Percentiles rank a stretch among this genome's conserved stretches.
phyloP scores from a whole-genome alignment of 2,888 invertebrate species.

The Meiosimyza decipiens region DNA sequence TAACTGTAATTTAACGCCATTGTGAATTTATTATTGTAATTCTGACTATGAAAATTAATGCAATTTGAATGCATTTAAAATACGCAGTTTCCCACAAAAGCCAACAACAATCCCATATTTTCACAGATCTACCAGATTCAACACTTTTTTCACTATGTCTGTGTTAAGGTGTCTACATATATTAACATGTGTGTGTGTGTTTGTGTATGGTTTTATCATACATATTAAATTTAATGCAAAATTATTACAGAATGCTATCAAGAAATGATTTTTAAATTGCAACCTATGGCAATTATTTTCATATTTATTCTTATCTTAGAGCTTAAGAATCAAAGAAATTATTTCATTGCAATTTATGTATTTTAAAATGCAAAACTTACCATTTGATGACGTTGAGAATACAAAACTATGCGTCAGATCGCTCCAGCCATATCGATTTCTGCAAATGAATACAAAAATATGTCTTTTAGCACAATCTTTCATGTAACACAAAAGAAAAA shows the following conservation, averaged over 20 bases:
- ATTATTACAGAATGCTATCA: conserved; percentile 29
- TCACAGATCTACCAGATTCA: no score
- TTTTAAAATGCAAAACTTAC: conserved; percentile 63
- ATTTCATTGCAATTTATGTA: neutral
- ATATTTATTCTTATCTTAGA: no score
- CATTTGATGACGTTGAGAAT: conserved; percentile 74
- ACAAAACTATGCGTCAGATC: conserved; percentile 73
- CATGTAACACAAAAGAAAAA: no score
- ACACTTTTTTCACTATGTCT: neutral
- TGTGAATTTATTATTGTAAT: conserved; percentile 18
- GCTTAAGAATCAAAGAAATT: neutral
- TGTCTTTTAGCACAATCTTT: neutral
- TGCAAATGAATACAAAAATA: conserved; percentile 47
- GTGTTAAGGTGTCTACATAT: neutral
- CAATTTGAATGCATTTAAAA: conserved; percentile 26
- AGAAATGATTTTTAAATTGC: conserved; percentile 27
- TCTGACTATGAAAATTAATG: neutral
- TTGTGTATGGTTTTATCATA: neutral
- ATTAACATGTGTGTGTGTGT: neutral
- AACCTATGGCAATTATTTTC: neutral
- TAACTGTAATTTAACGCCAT: conserved; percentile 21
- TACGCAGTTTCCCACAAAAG: neutral
- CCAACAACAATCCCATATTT: no score
- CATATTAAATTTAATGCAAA: conserved; percentile 9
- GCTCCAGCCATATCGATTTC: conserved; percentile 77